These are phyloP conservation scores for Galeopterus variegatus DNA, from an alignment of 2,113 vertebrate species.

Conservation along the genomic window DNA sequence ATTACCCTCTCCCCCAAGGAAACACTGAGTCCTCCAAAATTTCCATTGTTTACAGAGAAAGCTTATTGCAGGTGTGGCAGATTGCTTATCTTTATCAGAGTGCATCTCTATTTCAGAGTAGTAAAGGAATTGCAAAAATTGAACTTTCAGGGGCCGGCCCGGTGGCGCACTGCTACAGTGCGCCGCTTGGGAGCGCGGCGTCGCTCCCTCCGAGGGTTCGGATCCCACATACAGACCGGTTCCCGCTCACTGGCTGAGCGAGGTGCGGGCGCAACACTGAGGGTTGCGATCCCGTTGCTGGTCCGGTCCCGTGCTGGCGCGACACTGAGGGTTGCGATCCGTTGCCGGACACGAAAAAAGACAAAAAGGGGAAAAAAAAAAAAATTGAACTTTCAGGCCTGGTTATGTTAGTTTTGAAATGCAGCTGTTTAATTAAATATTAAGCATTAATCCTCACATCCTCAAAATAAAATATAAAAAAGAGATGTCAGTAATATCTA, in stretches of 20 bases:
- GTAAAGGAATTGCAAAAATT: slow-evolving; percentile 13
- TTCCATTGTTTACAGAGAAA: slow-evolving; percentile 66
- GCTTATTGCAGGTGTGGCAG: slow-evolving; percentile 31
- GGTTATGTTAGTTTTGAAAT: slow-evolving; percentile 43
- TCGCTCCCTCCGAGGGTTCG: no score
- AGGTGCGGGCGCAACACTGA: no score
- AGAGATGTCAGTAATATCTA: not conserved
- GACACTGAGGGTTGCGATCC: no score
- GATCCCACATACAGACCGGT: no score
- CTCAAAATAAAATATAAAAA: slow-evolving; percentile 43
- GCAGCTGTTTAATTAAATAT: slow-evolving; percentile 36
- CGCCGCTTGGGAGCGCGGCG: no score
- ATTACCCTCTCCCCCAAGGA: not conserved
- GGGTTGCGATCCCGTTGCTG: no score
- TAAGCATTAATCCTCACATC: not conserved
- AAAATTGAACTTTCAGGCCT: not conserved
- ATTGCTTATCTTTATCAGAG: slow-evolving; percentile 13
- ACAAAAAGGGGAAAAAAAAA: no score
- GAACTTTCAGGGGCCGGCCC: not conserved
- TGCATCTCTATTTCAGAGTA: not conserved
- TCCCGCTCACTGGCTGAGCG: no score
- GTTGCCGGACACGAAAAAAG: no score
- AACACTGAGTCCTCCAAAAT: slow-evolving; percentile 37
- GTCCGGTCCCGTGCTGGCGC: no score
- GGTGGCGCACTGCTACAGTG: no score